Conservation (phyloP, 2,113 vertebrate species). For the Thalassarche chlororhynchos region DNA sequence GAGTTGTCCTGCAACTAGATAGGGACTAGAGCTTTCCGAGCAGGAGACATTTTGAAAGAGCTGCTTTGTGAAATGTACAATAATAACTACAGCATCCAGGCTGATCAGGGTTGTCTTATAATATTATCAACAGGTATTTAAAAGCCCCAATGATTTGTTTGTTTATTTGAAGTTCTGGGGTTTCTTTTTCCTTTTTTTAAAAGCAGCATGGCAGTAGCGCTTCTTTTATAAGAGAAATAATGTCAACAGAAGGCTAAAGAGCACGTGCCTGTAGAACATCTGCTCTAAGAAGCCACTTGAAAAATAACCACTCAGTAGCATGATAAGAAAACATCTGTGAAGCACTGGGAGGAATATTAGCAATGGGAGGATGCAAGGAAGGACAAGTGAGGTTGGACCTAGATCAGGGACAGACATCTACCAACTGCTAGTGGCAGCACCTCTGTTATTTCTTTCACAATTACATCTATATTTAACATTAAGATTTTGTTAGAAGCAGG, state of each 20-base stretch:
- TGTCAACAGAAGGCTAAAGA: not conserved
- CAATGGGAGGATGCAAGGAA: conserved; percentile 35
- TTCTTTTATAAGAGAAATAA: not conserved
- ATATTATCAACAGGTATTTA: not conserved
- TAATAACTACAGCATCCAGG: not conserved
- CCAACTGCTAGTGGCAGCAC: not conserved
- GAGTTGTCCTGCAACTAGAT: not conserved
- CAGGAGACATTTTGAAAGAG: not conserved
- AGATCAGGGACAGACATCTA: not conserved
- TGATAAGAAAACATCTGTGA: conserved; percentile 60
- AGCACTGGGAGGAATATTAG: conserved; percentile 38
- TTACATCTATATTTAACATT: not conserved
- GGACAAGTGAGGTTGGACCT: not conserved
- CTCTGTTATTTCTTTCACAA: not conserved
- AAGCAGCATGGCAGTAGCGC: not conserved
- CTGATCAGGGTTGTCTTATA: not conserved
- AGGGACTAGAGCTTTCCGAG: not conserved
- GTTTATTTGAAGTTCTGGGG: not conserved
- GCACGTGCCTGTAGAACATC: conserved; percentile 9
- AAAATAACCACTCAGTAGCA: conserved; percentile 36
- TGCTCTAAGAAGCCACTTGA: conserved; percentile 29
- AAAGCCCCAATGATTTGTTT: not conserved
- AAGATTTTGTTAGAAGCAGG: not conserved
- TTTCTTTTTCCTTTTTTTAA: not conserved
- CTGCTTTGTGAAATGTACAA: not conserved